phyloP scores from a whole-genome alignment of 2,113 vertebrate species.

The Donacobius atricapilla region DNA sequence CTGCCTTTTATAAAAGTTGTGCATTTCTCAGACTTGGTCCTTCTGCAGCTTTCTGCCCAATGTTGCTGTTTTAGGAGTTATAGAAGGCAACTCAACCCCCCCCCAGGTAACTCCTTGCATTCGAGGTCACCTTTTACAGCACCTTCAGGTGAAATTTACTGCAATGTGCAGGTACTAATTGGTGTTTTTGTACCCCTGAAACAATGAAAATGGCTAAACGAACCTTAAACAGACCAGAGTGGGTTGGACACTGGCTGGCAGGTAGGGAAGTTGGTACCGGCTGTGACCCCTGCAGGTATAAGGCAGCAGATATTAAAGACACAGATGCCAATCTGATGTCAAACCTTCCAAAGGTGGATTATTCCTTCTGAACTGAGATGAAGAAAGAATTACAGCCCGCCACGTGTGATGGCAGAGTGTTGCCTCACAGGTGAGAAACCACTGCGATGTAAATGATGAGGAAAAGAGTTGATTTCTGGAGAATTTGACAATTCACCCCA shows the following conservation, averaged over 20 bases:
- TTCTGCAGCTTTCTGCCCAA: not conserved
- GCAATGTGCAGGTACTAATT: not conserved
- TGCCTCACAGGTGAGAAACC: not conserved
- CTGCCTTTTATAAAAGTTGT: not conserved
- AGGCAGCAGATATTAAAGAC: not conserved
- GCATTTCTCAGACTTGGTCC: not conserved
- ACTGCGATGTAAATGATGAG: not conserved
- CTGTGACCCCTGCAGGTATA: not conserved
- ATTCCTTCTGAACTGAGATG: not conserved
- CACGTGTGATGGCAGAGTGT: not conserved
- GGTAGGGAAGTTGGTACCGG: not conserved
- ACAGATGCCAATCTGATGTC: not conserved
- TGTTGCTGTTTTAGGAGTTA: not conserved
- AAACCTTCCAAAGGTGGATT: not conserved
- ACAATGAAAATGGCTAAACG: not conserved
- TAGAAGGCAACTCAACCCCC: not conserved
- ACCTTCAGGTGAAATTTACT: not conserved
- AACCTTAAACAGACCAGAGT: not conserved
- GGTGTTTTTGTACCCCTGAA: not conserved
- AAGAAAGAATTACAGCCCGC: not conserved
- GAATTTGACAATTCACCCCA: not conserved
- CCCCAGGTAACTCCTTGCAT: not conserved
- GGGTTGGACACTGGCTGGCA: not conserved
- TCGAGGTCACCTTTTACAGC: not conserved
- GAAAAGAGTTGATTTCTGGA: not conserved